Percentiles rank a stretch among this genome's conserved stretches.
Conservation (phyloP, 2,888 invertebrate species). For the Nephrocerus scutellatus region DNA sequence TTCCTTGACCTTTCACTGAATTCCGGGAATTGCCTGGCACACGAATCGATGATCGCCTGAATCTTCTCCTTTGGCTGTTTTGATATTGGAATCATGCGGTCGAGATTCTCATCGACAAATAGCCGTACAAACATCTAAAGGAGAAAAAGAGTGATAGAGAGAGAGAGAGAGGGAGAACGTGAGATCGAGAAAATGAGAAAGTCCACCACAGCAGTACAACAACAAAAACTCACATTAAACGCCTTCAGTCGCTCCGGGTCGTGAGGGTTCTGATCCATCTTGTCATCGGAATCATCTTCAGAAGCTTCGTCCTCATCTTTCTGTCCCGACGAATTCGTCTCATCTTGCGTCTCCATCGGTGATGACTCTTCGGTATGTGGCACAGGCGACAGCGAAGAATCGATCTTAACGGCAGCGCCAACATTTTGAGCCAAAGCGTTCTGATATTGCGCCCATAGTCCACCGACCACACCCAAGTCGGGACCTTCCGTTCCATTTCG, state of each 20-base stretch:
- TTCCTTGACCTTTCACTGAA: conserved; percentile 92
- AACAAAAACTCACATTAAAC: conserved; percentile 70
- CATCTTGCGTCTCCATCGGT: conserved; percentile 59
- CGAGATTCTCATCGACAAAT: conserved; percentile 94
- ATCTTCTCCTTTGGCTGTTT: conserved; percentile 98
- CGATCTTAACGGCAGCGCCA: conserved; percentile 48
- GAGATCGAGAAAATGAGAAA: background rate
- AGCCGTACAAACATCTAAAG: conserved; percentile 92
- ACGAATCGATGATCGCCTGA: conserved; percentile 94
- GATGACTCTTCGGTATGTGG: conserved; percentile 57
- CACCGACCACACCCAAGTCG: conserved; percentile 55
- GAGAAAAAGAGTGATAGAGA: background rate
- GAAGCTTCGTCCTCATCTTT: conserved; percentile 76
- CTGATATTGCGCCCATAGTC: conserved; percentile 81
- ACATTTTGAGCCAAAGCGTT: conserved; percentile 67
- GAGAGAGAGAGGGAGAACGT: background rate
- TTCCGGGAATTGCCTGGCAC: conserved; percentile 93
- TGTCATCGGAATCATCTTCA: conserved; percentile 86
- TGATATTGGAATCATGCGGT: conserved; percentile 93
- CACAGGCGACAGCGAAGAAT: conserved; percentile 47
- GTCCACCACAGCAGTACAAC: conserved; percentile 8
- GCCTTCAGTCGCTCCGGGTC: conserved; percentile 94
- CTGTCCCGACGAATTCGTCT: conserved; percentile 81
- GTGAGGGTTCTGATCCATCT: conserved; percentile 78
- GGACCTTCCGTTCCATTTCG: conserved; percentile 53